Conservation (phyloP, 2,888 invertebrate genomes). For the Heteromurus nitidus region DNA sequence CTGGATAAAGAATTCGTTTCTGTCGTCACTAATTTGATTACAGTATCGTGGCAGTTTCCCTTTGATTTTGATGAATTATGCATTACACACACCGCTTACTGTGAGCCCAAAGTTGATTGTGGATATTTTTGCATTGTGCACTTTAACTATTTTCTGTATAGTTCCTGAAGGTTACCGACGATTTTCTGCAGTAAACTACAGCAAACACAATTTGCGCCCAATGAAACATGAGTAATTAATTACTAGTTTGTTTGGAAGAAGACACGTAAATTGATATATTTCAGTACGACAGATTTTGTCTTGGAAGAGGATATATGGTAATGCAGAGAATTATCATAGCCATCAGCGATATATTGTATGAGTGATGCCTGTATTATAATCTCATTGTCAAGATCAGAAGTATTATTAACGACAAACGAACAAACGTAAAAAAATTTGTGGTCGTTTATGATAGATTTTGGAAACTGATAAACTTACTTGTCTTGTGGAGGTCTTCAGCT, state of each 20-base stretch:
- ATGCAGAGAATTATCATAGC: constrained; percentile 9
- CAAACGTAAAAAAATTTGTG: no score
- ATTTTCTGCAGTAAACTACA: not conserved
- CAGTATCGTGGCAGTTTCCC: no score
- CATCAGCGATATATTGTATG: not conserved
- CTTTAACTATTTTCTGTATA: not conserved
- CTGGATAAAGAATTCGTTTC: constrained; percentile 16
- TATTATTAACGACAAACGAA: not conserved
- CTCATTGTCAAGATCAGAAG: constrained; percentile 23
- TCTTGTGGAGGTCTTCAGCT: not conserved
- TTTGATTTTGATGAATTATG: constrained; percentile 4
- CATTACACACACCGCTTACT: not conserved
- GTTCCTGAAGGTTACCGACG: constrained; percentile 17
- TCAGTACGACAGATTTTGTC: no score
- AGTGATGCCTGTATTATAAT: not conserved
- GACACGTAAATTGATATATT: no score
- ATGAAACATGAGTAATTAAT: constrained; percentile 26
- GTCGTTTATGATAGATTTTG: not conserved
- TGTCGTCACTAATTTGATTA: constrained; percentile 15
- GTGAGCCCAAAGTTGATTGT: not conserved
- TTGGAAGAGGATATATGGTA: not conserved
- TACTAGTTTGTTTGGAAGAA: not conserved
- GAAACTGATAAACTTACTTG: not conserved
- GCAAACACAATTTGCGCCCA: constrained; percentile 7
- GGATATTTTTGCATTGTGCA: not conserved